These are phyloP conservation scores for Lutjanus erythropterus DNA, from an alignment of 2,113 vertebrate genomes.

Conservation along the genomic window DNA sequence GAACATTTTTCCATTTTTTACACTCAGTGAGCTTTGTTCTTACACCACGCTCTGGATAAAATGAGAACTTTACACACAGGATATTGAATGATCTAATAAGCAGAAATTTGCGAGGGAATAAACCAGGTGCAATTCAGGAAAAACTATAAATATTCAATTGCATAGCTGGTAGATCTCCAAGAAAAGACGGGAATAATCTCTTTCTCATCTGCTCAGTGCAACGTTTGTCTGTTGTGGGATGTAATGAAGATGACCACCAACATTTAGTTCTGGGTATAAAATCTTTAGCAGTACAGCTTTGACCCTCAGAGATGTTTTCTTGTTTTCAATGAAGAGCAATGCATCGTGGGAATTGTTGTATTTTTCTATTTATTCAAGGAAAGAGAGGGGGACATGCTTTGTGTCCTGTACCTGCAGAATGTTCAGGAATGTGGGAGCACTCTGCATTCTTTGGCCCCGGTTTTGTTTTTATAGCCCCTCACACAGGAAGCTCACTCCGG, in stretches of 20 bases:
- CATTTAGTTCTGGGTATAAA: neutral
- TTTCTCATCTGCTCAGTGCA: neutral
- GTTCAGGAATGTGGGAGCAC: slow-evolving; percentile 77
- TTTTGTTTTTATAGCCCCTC: slow-evolving; percentile 83
- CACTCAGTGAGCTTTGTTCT: neutral
- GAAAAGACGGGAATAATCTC: neutral
- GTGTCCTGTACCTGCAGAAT: slow-evolving; percentile 76
- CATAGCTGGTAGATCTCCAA: neutral
- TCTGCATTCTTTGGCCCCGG: slow-evolving; percentile 66
- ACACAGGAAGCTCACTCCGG: slow-evolving; percentile 82
- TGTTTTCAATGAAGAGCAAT: neutral
- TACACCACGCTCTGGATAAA: neutral
- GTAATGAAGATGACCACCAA: slow-evolving; percentile 12
- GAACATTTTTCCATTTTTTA: neutral
- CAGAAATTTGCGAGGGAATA: neutral
- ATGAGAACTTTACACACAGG: neutral
- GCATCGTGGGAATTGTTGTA: slow-evolving; percentile 43
- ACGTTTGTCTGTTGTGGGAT: neutral
- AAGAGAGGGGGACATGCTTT: slow-evolving; percentile 26
- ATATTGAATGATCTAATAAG: neutral
- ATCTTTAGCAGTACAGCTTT: neutral
- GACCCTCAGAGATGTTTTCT: neutral
- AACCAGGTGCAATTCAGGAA: neutral
- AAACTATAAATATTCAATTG: neutral
- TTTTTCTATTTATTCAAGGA: slow-evolving; percentile 30